phyloP scores from a whole-genome alignment of 2,888 invertebrate species.

The Rhorus exstirpatorius region DNA sequence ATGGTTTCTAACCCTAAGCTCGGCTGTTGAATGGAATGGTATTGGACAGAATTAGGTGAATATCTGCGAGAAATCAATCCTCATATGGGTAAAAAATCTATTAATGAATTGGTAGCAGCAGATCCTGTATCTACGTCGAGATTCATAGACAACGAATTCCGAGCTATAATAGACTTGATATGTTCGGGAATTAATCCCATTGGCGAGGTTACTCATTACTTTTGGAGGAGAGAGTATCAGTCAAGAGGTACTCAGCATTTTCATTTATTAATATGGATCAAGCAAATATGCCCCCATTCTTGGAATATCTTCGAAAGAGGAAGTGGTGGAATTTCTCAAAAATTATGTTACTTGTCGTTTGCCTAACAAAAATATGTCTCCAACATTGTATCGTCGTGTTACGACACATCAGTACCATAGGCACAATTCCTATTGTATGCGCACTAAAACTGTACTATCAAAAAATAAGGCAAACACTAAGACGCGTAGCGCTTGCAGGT shows the following conservation, averaged over 20 bases:
- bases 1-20: slow-evolving; percentile 73
- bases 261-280: slow-evolving; percentile 38
- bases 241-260: slow-evolving; percentile 73
- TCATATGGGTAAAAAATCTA: slow-evolving; percentile 71
- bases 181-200: slow-evolving; percentile 72
- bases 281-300: slow-evolving; percentile 72
- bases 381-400: slow-evolving; percentile 67
- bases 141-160: slow-evolving; percentile 79
- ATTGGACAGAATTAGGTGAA: slow-evolving; percentile 75
- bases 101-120: slow-evolving; percentile 75
- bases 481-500: neutral
- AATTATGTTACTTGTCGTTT: slow-evolving; percentile 72
- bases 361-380: slow-evolving; percentile 67
- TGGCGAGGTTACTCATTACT: slow-evolving; percentile 72
- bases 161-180: slow-evolving; percentile 77
- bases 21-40: slow-evolving; percentile 71
- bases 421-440: slow-evolving; percentile 49
- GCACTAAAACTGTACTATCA: slow-evolving; percentile 32
- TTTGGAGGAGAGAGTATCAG: slow-evolving; percentile 73
- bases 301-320: slow-evolving; percentile 69
- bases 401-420: slow-evolving; percentile 34
- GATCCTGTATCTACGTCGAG: slow-evolving; percentile 79
- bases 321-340: slow-evolving; percentile 72
- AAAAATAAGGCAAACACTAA: neutral
- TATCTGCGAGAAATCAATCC: slow-evolving; percentile 75